These are phyloP conservation scores for Ceraclea dissimilis DNA, from an alignment of 2,888 invertebrate genomes.

Conservation along the genomic window DNA sequence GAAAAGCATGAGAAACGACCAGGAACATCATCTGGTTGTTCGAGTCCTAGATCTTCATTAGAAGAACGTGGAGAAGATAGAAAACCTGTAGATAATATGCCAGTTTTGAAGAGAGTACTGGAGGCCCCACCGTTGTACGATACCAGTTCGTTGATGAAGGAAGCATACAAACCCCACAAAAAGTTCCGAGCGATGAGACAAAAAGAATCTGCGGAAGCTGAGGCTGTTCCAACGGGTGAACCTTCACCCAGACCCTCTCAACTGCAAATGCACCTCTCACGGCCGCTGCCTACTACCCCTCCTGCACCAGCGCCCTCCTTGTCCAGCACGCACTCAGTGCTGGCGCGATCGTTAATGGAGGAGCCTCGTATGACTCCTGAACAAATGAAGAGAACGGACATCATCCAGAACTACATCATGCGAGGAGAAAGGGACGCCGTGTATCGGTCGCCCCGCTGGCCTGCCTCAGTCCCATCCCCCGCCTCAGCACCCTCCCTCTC, in stretches of 20 bases:
- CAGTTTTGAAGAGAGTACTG: constrained; percentile 83
- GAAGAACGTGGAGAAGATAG: constrained; percentile 67
- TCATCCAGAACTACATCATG: constrained; percentile 89
- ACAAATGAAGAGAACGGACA: constrained; percentile 85
- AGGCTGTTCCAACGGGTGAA: constrained; percentile 40
- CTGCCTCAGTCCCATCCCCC: constrained; percentile 40
- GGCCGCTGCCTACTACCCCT: constrained; percentile 51
- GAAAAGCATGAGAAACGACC: constrained; percentile 74
- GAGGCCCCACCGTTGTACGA: constrained; percentile 89
- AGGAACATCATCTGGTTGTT: constrained; percentile 70
- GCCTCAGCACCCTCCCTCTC: constrained; percentile 45
- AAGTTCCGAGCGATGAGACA: constrained; percentile 81
- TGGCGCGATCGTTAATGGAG: constrained; percentile 85
- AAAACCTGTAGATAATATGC: constrained; percentile 76
- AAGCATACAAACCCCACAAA: constrained; percentile 92
- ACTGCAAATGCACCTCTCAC: constrained; percentile 47
- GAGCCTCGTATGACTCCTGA: constrained; percentile 92
- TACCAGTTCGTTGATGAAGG: constrained; percentile 86
- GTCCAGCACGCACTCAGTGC: constrained; percentile 81
- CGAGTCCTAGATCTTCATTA: constrained; percentile 76
- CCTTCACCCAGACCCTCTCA: constrained; percentile 29
- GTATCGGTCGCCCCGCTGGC: constrained; percentile 38
- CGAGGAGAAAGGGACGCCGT: constrained; percentile 56
- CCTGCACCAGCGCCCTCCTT: constrained; percentile 68
- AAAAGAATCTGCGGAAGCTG: constrained; percentile 75